Percentiles rank a stretch among this genome's conserved stretches.
Evolutionary conservation across 2,113 vertebrate genomes (phyloP).

Genomic region (Microcebus murinus): DNA sequence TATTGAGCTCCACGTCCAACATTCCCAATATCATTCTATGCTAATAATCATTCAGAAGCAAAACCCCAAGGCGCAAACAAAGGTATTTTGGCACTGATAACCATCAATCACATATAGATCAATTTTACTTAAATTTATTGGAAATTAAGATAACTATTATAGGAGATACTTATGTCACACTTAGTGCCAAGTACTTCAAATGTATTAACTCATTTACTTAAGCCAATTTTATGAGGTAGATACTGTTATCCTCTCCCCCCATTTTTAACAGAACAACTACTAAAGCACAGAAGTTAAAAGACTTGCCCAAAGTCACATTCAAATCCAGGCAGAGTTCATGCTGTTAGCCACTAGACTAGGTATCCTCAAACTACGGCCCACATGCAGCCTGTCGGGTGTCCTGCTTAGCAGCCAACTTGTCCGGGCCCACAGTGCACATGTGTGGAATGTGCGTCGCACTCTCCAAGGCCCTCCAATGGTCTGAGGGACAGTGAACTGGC

Average conservation of each 20-base stretch:
- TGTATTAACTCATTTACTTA: conserved; percentile 19
- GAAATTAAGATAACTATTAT: conserved; percentile 24
- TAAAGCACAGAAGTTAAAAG: background rate
- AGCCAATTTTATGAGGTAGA: background rate
- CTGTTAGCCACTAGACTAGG: background rate
- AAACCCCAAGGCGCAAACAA: background rate
- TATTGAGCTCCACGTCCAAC: background rate
- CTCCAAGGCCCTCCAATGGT: too few relatives aligned
- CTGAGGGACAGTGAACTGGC: too few relatives aligned
- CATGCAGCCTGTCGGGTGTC: too few relatives aligned
- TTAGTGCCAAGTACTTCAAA: background rate
- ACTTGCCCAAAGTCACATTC: background rate
- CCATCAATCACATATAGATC: background rate
- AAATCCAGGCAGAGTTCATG: background rate
- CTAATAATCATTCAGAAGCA: background rate
- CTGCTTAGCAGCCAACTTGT: too few relatives aligned
- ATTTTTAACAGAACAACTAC: background rate
- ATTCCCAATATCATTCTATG: background rate
- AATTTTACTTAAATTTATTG: background rate
- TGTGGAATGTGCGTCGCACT: too few relatives aligned
- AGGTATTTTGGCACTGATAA: background rate
- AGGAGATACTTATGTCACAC: background rate
- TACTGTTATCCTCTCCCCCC: background rate
- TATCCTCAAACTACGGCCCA: too few relatives aligned
- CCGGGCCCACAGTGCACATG: too few relatives aligned